Base-by-base conservation (phyloP, 37 sponge, comb jelly and placozoan species). In the Hormiphora californensis region DNA sequence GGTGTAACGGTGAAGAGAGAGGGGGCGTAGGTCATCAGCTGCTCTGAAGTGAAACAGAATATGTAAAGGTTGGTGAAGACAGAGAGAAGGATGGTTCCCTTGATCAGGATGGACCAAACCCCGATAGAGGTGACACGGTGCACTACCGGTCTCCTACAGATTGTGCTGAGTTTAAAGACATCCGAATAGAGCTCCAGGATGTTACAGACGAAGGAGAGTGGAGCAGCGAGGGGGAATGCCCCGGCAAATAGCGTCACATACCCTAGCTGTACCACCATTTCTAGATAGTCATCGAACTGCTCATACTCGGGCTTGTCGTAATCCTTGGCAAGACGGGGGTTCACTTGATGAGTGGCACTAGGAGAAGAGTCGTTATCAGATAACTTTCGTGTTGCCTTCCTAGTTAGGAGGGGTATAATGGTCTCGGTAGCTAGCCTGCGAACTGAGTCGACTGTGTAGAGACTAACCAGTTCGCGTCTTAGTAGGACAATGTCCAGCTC, bases 191-290 rank as follows among this genome's bases (percentile, higher is more conserved):
- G 54, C 86, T 94, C 94, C 7, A 94, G 53, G 54, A 90, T 86
- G 63, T 92, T 78, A 86, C 92, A 94, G 32, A 91, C 0, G 35
- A 94, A 36, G 22, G 90, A 92, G 21, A 94, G 86, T 17, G 87
- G 86, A 2, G 91, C 86, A 22, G 89, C 92, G 35, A 92, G 89
- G 3, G 94, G 92, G 86, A 94, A 89, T 31, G 92, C 92, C 19
- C 92, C 87, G 8, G 94, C 94, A 94, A 94, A 94, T 39, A 94
- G 89, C n/a, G 92, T 91, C 55, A 94, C 89, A 86, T 94, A 94
- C 89, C 94, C 94, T 90, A 93, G 90, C 63, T 93, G 94, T 7
- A 93, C 67, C 38, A 93, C 91, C 94, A 93, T 93, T 53, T 93
- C 94, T 54, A 93, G 86, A 61, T 93, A 93, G 89, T 93, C 94